phyloP scores from a whole-genome alignment of 1,140 invertebrate genomes.

The Drosophila guanche region DNA sequence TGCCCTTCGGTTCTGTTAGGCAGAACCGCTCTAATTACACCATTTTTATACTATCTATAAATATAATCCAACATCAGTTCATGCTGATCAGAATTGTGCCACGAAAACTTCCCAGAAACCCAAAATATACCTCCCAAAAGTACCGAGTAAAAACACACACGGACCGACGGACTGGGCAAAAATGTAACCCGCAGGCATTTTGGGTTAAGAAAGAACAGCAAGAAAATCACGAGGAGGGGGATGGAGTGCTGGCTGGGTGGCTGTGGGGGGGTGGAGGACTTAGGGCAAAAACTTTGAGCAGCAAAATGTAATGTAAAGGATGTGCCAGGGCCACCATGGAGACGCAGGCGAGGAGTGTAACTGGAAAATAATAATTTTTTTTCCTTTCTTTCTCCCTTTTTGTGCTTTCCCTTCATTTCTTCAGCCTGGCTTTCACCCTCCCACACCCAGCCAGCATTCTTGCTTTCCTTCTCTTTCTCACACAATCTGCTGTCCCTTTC shows the following conservation, averaged over 20 bases:
- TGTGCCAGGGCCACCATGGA: constrained; percentile 72
- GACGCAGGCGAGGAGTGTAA: constrained; percentile 68
- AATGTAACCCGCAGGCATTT: constrained; percentile 75
- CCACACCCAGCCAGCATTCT: background rate
- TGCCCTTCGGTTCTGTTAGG: too few species aligned
- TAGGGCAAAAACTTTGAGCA: constrained; percentile 69
- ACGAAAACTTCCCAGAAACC: too few species aligned
- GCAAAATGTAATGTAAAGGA: constrained; percentile 74
- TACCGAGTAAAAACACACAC: constrained; percentile 1
- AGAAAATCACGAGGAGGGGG: background rate
- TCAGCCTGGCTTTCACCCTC: constrained; percentile 12
- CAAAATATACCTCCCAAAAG: too few species aligned
- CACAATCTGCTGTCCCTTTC: constrained; percentile 4
- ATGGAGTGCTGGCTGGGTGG: background rate
- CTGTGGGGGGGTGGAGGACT: constrained; percentile 2
- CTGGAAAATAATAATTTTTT: constrained; percentile 81
- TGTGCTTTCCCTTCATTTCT: constrained; percentile 31
- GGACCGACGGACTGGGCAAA: constrained; percentile 45
- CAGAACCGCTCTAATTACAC: too few species aligned
- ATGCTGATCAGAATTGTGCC: too few species aligned
- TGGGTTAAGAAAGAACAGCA: constrained; percentile 22
- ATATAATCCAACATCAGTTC: too few species aligned
- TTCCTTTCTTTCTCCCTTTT: constrained; percentile 57
- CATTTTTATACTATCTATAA: too few species aligned
- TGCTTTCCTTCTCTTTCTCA: constrained; percentile 22